These are phyloP conservation scores for Clarias batrachus DNA, from an alignment of 2,113 vertebrate species.

Conservation along the genomic window DNA sequence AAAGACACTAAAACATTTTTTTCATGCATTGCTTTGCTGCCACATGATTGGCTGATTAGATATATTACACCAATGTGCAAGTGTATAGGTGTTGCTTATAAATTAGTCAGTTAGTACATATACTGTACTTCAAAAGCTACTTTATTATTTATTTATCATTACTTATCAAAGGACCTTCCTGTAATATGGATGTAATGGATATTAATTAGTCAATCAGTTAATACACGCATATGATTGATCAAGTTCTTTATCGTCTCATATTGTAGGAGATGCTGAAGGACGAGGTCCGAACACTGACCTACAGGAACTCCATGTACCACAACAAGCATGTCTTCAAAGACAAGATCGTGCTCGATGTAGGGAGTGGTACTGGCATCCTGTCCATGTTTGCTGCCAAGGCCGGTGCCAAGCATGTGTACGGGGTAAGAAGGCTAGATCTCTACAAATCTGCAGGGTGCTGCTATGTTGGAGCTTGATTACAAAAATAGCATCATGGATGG, in stretches of 20 bases:
- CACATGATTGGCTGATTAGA: not conserved
- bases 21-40: not conserved
- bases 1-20: not conserved
- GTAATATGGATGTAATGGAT: not conserved
- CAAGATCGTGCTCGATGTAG: constrained; percentile 94
- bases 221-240: not conserved
- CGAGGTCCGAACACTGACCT: constrained; percentile 93
- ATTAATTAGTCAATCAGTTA: not conserved
- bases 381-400: constrained; percentile 98
- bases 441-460: constrained; percentile 14
- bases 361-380: constrained; percentile 96
- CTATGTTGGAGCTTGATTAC: constrained; percentile 10
- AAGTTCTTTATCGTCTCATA: constrained; percentile 13
- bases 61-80: not conserved
- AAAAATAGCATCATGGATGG: constrained; percentile 36
- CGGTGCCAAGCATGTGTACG: constrained; percentile 93
- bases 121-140: not conserved
- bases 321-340: constrained; percentile 98
- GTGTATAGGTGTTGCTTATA: not conserved
- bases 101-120: not conserved
- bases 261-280: constrained; percentile 97
- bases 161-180: not conserved
- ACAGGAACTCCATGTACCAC: constrained; percentile 98
- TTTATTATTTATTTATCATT: not conserved
- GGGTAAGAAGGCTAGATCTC: constrained; percentile 77